These are phyloP conservation scores for Microcebus tavaratra DNA, from an alignment of 2,113 vertebrate genomes.

Conservation along the genomic window DNA sequence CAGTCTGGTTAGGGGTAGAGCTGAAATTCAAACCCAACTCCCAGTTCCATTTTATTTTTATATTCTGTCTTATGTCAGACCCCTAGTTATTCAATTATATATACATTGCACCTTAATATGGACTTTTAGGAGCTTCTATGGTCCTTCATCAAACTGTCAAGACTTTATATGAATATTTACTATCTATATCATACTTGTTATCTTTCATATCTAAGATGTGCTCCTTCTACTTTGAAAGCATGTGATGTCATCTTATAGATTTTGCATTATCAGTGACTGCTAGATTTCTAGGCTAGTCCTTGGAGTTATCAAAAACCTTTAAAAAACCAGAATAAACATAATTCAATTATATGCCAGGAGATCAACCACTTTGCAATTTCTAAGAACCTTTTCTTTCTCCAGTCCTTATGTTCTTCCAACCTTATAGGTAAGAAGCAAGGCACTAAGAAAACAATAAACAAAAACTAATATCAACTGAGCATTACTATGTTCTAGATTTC, in stretches of 20 bases:
- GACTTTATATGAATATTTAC: background rate
- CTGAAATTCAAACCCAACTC: background rate
- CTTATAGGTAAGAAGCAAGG: background rate
- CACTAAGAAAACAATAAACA: background rate
- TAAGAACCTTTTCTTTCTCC: background rate
- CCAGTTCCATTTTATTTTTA: background rate
- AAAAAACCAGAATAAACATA: background rate
- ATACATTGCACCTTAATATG: background rate
- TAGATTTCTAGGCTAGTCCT: background rate
- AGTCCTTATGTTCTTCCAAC: background rate
- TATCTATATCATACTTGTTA: background rate
- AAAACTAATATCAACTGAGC: background rate
- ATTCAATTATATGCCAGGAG: background rate
- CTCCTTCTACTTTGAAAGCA: constrained; percentile 17
- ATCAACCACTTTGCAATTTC: background rate
- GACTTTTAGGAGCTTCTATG: background rate
- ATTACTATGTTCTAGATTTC: background rate
- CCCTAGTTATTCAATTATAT: background rate
- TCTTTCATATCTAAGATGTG: background rate
- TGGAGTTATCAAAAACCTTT: background rate
- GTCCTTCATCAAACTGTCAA: background rate
- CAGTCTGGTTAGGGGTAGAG: background rate
- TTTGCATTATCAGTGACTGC: background rate
- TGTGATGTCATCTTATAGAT: background rate
- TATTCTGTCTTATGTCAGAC: background rate